phyloP scores from a whole-genome alignment of 2,888 invertebrate species.

The Lycocerus yunnanus region DNA sequence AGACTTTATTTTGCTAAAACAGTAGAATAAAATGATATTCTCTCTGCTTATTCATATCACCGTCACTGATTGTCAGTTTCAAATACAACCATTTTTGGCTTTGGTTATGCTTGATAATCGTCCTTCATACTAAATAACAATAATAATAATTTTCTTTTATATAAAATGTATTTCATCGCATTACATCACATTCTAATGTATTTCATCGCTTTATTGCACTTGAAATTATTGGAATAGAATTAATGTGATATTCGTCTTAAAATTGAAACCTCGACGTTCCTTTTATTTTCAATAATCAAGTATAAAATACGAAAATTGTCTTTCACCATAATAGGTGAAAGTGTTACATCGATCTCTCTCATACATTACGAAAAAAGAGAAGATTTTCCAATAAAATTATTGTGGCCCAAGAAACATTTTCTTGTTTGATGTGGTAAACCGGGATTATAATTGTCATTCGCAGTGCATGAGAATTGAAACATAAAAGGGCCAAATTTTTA shows the following conservation, averaged over 20 bases:
- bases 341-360: too few species aligned
- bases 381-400: not conserved
- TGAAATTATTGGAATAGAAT: not conserved
- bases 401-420: not conserved
- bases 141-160: not conserved
- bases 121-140: not conserved
- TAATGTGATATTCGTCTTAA: not conserved
- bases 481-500: not conserved
- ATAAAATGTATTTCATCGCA: not conserved
- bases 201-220: too few species aligned
- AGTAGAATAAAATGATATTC: too few species aligned
- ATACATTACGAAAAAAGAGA: not conserved
- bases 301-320: not conserved
- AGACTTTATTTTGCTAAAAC: too few species aligned
- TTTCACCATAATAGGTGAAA: too few species aligned
- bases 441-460: not conserved
- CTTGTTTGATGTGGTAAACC: not conserved
- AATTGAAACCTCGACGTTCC: not conserved
- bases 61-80: too few species aligned
- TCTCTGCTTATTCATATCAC: too few species aligned
- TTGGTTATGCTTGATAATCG: not conserved
- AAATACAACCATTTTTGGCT: too few species aligned
- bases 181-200: not conserved
- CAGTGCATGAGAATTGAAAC: not conserved
- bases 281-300: not conserved